Evolutionary conservation across 2,797 vertebrate species (phyloP).

Genomic region (Chelonia mydas): DNA sequence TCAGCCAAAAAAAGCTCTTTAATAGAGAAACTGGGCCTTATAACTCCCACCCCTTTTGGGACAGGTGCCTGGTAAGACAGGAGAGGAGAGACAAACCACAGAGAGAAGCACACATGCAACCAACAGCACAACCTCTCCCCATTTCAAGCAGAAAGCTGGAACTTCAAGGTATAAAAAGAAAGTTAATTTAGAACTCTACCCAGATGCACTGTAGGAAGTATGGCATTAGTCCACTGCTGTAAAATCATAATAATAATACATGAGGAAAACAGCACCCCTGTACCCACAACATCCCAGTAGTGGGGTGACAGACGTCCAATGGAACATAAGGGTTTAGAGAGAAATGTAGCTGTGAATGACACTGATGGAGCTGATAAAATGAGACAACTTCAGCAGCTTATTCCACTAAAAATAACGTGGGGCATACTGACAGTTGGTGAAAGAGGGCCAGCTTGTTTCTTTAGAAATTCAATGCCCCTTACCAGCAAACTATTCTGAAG

Average conservation of each 20-base stretch:
- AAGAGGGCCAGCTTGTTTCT: background rate
- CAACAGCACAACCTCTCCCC: background rate
- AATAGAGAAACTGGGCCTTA: background rate
- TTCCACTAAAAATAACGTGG: background rate
- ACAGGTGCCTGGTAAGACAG: background rate
- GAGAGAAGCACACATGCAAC: background rate
- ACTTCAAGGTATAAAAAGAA: background rate
- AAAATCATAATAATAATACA: too few relatives aligned
- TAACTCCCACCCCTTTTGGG: background rate
- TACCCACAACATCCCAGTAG: background rate
- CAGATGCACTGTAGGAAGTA: too few relatives aligned
- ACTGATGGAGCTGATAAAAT: background rate
- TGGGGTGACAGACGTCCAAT: background rate
- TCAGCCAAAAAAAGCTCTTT: background rate
- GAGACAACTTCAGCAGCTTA: background rate
- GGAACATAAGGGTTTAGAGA: background rate
- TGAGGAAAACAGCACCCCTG: background rate
- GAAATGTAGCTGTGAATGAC: background rate
- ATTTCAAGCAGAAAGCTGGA: background rate
- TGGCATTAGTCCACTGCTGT: too few relatives aligned
- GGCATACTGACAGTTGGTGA: background rate
- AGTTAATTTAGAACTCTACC: too few relatives aligned
- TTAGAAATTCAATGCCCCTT: conserved; percentile 1
- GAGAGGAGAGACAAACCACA: background rate
- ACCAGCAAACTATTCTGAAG: background rate